Base-by-base conservation (phyloP, 2,113 vertebrate species). In the Phyllostomus hastatus region DNA sequence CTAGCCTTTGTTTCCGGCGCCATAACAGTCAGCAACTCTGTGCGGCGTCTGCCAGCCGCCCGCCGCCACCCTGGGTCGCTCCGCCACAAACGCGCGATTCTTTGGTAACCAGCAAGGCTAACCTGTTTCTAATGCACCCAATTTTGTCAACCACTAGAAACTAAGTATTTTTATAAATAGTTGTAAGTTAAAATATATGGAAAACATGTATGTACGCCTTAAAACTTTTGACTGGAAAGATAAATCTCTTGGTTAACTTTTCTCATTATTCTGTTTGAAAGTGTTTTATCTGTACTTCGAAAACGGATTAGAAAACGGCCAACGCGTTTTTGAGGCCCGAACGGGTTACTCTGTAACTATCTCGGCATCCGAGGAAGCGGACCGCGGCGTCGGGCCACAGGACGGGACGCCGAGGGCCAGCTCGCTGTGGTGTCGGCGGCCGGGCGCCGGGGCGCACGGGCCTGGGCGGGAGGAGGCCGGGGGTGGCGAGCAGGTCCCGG, bases 391-490 rank as follows among this genome's bases (percentile, higher is more conserved):
- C 75, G 22, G 41, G 61, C n/a, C n/a, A 10, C 19, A 2, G 0
- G 31, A 46, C 0, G 10, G 26, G 80, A 7, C 0, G 1, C 46
- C 14, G 9, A 35, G 67, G 66, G 19, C 35, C 22, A 12, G 8
- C 43, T 2, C 2, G 64, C 20, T 22, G 19, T 41, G 52, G 31
- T 2, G 41, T 3, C 4, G 0, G 82, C 11, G 19, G 64, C 4
- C 10, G 1, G 19, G 46, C 14, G 0, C 57, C 20, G 5, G 26
- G 84, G 41, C n/a, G 43, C 4, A 2, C 38, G 1, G 61, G 11
- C 5, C 12, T 12, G 9, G 16, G 7, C 7, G 3, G 10, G 20
- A 9, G 12, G n/a, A 15, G 0, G 28, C 17, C 0, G 1, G 15
- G 15, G 0, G 0, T 28, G 43, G 46, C 38, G 6, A n/a, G 83